Base-by-base conservation (phyloP, 2,888 invertebrate genomes). In the Drepanosiphum platanoidis region DNA sequence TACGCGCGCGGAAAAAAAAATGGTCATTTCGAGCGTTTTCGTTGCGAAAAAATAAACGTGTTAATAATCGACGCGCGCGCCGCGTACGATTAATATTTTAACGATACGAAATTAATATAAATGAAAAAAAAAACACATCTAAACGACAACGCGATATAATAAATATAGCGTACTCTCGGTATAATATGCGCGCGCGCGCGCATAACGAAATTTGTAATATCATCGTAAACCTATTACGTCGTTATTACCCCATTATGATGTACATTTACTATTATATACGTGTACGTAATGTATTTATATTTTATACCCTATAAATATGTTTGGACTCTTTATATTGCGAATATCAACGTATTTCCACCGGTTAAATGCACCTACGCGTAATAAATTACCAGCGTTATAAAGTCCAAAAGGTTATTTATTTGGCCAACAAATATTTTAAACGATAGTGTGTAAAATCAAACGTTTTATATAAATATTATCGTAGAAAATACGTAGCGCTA, bases 171-270 rank as follows among this genome's bases (percentile, higher is more conserved):
- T n/a, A 75, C n/a, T n/a, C n/a, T n/a, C n/a, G n/a, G n/a, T n/a
- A n/a, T n/a, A n/a, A n/a, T n/a, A n/a, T n/a, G n/a, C n/a, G n/a
- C n/a, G n/a, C n/a, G n/a, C n/a, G n/a, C n/a, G n/a, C n/a, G n/a
- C n/a, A n/a, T n/a, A 58, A 58, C 22, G n/a, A 58, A 58, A 58
- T 58, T 75, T 75, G 75, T 34, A 58, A 52, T 36, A 58, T 75
- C 58, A 36, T 58, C 27, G n/a, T 34, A 36, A 34, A 36, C 27
- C 34, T 8, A 22, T 13, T 58, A n/a, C 18, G 5, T 22, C 1
- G 3, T 36, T 18, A 58, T 75, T 34, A 15, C n/a, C 32, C n/a
- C 13, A 75, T 36, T 58, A 34, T 27, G 22, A 34, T 27, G 22
- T 58, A 7, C 15, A 15, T 52, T 11, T 15, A 46, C 46, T 46